These are phyloP conservation scores for Pterocles gutturalis DNA, from an alignment of 2,113 vertebrate species.

Conservation along the genomic window DNA sequence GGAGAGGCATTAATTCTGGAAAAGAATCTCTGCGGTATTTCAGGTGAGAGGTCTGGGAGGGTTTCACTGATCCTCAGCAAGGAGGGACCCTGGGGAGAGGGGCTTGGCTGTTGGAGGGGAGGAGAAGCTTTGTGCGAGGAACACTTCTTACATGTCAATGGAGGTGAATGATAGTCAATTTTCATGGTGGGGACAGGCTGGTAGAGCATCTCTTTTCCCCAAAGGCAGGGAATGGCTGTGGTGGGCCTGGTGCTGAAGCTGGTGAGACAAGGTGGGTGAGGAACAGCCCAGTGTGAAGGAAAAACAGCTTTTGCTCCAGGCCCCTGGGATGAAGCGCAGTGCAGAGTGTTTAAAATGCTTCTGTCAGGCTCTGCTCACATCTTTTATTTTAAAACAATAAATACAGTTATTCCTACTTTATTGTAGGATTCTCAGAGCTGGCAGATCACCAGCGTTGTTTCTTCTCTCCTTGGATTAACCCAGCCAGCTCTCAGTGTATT, in stretches of 20 bases:
- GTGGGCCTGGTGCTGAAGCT: not conserved
- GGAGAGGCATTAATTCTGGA: not conserved
- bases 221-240: not conserved
- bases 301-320: not conserved
- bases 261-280: not conserved
- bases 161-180: not conserved
- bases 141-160: not conserved
- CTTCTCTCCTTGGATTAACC: conserved; percentile 39
- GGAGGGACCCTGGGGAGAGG: not conserved
- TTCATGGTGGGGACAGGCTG: not conserved
- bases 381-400: conserved; percentile 28
- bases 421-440: conserved; percentile 10
- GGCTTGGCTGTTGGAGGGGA: not conserved
- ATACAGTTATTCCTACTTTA: conserved; percentile 24
- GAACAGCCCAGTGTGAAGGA: not conserved
- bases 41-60: not conserved
- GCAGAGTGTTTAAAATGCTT: not conserved
- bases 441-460: not conserved
- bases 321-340: not conserved
- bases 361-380: not conserved
- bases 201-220: not conserved
- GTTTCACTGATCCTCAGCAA: not conserved
- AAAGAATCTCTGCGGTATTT: not conserved
- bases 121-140: not conserved
- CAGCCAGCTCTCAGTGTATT: not conserved